Conservation (phyloP, 2,888 invertebrate genomes). For the Ophion ellenae region DNA sequence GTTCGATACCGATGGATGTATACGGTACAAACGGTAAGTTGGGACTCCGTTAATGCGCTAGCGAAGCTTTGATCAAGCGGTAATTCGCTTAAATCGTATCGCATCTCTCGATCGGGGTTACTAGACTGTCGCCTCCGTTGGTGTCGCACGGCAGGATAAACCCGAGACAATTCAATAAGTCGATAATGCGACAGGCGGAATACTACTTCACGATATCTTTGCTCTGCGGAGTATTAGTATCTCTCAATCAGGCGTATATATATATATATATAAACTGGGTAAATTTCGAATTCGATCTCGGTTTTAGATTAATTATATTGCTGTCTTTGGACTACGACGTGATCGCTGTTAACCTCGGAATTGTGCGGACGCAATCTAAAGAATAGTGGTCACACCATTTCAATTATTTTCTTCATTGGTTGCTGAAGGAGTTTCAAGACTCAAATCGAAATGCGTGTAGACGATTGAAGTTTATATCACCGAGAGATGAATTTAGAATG, state of each 20-base stretch:
- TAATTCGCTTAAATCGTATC: conserved; percentile 78
- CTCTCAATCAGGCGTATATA: background rate
- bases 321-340: too few species aligned
- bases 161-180: conserved; percentile 57
- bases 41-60: conserved; percentile 37
- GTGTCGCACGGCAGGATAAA: conserved; percentile 50
- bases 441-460: too few species aligned
- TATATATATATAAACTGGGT: background rate
- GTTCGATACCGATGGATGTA: background rate
- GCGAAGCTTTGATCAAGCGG: conserved; percentile 77
- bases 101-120: conserved; percentile 50
- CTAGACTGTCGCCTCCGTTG: conserved; percentile 46
- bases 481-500: too few species aligned
- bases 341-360: too few species aligned
- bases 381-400: too few species aligned
- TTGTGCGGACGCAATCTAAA: too few species aligned
- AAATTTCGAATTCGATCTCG: conserved; percentile 32
- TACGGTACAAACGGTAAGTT: background rate
- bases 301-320: background rate
- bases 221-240: conserved; percentile 1
- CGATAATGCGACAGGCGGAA: conserved; percentile 40
- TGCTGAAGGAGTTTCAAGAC: too few species aligned
- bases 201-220: conserved; percentile 34
- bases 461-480: too few species aligned
- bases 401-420: too few species aligned